A percentile compares a stretch with the other conserved stretches of the same genome.
These are phyloP conservation scores for Mythimna albipuncta DNA, from an alignment of 2,888 invertebrate species.

Conservation along the genomic window DNA sequence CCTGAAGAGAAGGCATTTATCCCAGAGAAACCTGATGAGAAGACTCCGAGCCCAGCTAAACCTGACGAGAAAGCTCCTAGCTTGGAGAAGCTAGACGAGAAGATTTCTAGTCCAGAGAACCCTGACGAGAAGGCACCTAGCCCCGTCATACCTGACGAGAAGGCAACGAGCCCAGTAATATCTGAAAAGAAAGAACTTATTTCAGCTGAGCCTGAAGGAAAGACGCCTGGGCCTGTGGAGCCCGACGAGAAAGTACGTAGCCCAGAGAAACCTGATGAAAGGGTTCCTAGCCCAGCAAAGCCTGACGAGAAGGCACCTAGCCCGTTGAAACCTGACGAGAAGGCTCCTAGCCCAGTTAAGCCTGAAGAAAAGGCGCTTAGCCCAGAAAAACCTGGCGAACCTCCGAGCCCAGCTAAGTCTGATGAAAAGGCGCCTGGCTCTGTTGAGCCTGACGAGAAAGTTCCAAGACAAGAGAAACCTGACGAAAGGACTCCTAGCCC, in stretches of 20 bases:
- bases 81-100: too few species aligned
- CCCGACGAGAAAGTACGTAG: neutral
- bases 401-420: neutral
- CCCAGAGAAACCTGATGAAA: neutral
- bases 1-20: neutral
- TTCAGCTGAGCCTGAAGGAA: neutral
- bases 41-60: neutral
- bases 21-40: neutral
- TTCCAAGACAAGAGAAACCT: neutral
- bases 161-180: neutral
- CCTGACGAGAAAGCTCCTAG: neutral
- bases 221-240: neutral
- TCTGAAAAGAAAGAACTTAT: conserved; percentile 7
- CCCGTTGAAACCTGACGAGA: neutral
- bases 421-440: conserved; percentile 4
- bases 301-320: conserved; percentile 27
- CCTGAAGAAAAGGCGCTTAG: conserved; percentile 25
- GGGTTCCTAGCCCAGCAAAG: neutral
- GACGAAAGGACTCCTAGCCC: neutral
- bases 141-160: neutral
- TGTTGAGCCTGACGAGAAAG: conserved; percentile 10
- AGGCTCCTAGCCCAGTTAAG: neutral
- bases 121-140: neutral
- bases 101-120: too few species aligned
- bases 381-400: conserved; percentile 2